These are phyloP conservation scores for Coregonus suidteri DNA, from an alignment of 2,797 vertebrate species.

Conservation along the genomic window DNA sequence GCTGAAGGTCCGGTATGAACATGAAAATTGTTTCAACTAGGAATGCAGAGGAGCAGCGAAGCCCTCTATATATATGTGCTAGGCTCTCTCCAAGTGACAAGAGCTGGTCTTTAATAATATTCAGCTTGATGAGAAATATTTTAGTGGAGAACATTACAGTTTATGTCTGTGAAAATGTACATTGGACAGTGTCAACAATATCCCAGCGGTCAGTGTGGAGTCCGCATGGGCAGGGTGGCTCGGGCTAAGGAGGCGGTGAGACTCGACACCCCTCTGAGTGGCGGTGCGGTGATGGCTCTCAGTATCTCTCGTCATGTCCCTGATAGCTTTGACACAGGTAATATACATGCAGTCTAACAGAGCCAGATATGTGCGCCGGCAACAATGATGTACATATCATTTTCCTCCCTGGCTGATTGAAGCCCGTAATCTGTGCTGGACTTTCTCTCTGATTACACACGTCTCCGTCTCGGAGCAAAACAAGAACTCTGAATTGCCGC, in stretches of 20 bases:
- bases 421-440: conserved; percentile 84
- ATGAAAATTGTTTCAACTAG: conserved; percentile 40
- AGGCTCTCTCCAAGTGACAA: conserved; percentile 60
- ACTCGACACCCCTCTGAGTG: conserved; percentile 69
- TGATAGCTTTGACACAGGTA: conserved; percentile 83
- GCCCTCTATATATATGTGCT: conserved; percentile 18
- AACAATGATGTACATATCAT: conserved; percentile 86
- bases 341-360: conserved; percentile 76
- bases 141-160: conserved; percentile 63
- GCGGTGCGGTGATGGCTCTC: conserved; percentile 76
- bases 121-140: conserved; percentile 66
- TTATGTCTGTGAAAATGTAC: conserved; percentile 74
- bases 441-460: conserved; percentile 83
- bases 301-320: conserved; percentile 74
- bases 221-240: conserved; percentile 64
- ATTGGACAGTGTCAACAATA: conserved; percentile 76
- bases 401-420: conserved; percentile 84
- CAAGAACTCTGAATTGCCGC: conserved; percentile 76
- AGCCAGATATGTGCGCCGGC: conserved; percentile 67
- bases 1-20: conserved; percentile 63
- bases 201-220: conserved; percentile 68
- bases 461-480: conserved; percentile 81
- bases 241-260: conserved; percentile 41
- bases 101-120: conserved; percentile 55
- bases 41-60: conserved; percentile 23